phyloP scores from a whole-genome alignment of 2,797 vertebrate species.

The Hydrophis major region DNA sequence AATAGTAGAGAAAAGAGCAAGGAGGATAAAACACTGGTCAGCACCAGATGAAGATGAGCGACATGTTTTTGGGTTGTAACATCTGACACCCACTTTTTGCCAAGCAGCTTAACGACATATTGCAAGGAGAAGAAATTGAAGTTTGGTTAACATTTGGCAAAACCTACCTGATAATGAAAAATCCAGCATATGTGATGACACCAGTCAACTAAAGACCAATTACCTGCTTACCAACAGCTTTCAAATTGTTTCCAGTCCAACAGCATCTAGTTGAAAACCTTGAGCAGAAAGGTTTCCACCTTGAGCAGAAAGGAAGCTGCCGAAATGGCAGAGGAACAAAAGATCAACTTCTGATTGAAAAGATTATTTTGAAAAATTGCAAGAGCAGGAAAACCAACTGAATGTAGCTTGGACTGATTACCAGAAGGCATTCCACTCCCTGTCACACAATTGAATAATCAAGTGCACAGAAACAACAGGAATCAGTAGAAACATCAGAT shows the following conservation, averaged over 20 bases:
- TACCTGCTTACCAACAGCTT: not conserved
- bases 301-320: not conserved
- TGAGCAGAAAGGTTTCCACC: not conserved
- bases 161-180: not conserved
- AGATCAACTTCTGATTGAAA: not conserved
- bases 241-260: not conserved
- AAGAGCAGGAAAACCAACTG: not conserved
- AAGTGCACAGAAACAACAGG: not conserved
- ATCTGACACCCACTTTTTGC: not conserved
- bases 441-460: not conserved
- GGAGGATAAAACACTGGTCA: not conserved
- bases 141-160: not conserved
- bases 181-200: not conserved
- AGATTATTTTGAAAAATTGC: not conserved
- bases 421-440: not conserved
- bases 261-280: not conserved
- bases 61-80: not conserved
- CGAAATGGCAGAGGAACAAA: not conserved
- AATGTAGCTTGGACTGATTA: not conserved
- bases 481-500: not conserved
- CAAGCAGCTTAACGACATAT: not conserved
- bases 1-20: not conserved
- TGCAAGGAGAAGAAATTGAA: not conserved
- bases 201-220: not conserved
- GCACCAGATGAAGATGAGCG: not conserved